These are phyloP conservation scores for Eupithecia tripunctaria DNA, from an alignment of 2,888 invertebrate species.

Conservation along the genomic window DNA sequence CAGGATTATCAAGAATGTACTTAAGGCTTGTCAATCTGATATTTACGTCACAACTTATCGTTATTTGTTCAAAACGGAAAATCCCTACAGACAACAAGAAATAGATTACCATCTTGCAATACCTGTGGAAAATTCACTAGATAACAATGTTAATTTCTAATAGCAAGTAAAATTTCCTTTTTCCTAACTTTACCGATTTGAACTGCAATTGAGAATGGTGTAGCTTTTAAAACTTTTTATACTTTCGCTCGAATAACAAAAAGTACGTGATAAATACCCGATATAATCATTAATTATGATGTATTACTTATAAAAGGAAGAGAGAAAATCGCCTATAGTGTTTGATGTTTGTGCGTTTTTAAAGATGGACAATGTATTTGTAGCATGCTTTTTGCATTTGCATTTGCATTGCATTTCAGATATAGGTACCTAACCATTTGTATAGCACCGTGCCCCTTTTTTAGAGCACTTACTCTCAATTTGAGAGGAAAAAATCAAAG, in stretches of 20 bases:
- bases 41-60: slow-evolving; percentile 6
- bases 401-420: no score
- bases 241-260: background rate
- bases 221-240: background rate
- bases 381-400: no score
- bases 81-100: background rate
- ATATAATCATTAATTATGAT: no score
- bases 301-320: no score
- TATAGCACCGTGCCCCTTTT: background rate
- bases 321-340: background rate
- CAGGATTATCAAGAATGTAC: background rate
- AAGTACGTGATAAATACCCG: background rate
- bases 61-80: slow-evolving; percentile 12
- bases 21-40: background rate
- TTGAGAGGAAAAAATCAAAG: background rate
- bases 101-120: background rate
- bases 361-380: background rate
- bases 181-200: background rate
- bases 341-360: background rate
- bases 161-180: background rate
- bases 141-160: background rate
- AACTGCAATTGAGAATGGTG: background rate
- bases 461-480: background rate
- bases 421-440: background rate
- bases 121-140: background rate